Evolutionary conservation across 2,888 invertebrate genomes (phyloP).

Genomic region (Willowsia nigromaculata): DNA sequence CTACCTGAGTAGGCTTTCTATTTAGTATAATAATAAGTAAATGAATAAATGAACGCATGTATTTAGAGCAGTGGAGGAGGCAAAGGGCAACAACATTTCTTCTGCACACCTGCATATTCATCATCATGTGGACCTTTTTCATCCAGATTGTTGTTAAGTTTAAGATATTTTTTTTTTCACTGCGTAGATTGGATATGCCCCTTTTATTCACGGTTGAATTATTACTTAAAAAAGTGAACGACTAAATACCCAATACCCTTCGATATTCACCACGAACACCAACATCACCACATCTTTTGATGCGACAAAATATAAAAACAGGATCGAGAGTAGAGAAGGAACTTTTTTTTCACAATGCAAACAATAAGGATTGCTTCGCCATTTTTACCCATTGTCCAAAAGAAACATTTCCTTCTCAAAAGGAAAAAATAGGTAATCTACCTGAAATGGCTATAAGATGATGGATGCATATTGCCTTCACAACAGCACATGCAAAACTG

Average conservation of each 20-base stretch:
- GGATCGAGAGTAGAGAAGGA: slow-evolving; percentile 5
- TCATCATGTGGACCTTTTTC: neutral
- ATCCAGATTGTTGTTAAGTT: neutral
- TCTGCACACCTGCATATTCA: slow-evolving; percentile 45
- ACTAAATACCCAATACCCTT: neutral
- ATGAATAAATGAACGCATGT: neutral
- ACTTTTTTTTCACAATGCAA: slow-evolving; percentile 5
- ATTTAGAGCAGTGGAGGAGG: slow-evolving; percentile 5
- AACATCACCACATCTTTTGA: slow-evolving; percentile 3
- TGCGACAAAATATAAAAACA: slow-evolving; percentile 35
- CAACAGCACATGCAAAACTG: neutral
- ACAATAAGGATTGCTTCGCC: slow-evolving; percentile 34
- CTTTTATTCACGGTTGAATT: slow-evolving; percentile 54
- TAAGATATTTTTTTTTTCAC: neutral
- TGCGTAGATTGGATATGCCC: neutral
- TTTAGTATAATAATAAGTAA: neutral
- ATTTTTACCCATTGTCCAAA: slow-evolving; percentile 1
- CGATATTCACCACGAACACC: slow-evolving; percentile 24
- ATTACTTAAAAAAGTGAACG: slow-evolving; percentile 5
- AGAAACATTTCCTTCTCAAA: neutral
- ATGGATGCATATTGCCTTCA: no score
- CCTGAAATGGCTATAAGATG: no score
- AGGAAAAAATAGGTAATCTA: neutral
- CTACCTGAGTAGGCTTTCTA: slow-evolving; percentile 47
- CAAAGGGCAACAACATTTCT: slow-evolving; percentile 23